A percentile compares a stretch with the other conserved stretches of the same genome.
phyloP scores from a whole-genome alignment of 2,797 vertebrate species.

The Todus mexicanus region DNA sequence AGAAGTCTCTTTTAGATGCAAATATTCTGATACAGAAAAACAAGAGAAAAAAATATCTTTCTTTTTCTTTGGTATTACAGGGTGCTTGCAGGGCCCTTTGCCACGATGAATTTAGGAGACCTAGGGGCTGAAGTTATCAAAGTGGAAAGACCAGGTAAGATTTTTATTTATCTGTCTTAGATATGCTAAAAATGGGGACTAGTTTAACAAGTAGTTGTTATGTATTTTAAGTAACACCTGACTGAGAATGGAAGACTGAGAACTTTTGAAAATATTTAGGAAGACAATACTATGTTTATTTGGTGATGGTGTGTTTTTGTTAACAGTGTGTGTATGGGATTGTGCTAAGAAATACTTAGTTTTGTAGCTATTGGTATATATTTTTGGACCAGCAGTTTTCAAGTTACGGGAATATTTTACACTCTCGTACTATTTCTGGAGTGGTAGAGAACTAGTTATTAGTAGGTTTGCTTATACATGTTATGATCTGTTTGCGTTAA shows the following conservation, averaged over 20 bases:
- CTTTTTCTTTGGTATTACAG: slow-evolving; percentile 71
- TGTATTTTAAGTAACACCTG: neutral
- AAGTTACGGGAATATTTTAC: neutral
- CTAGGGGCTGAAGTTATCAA: slow-evolving; percentile 95
- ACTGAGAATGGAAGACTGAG: neutral
- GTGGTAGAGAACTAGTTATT: neutral
- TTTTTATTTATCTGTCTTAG: neutral
- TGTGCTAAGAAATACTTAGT: neutral
- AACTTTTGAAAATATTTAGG: neutral
- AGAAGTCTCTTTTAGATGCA: neutral
- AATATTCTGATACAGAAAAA: neutral
- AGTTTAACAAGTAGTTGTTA: neutral
- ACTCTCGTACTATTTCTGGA: neutral
- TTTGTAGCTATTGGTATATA: neutral
- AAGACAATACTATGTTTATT: neutral
- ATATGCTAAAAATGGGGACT: neutral
- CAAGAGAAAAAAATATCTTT: neutral
- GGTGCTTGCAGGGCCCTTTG: slow-evolving; percentile 92
- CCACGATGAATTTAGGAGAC: slow-evolving; percentile 95
- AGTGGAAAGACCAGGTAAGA: slow-evolving; percentile 90
- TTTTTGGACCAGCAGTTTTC: neutral
- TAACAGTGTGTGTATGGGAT: neutral
- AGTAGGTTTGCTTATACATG: neutral
- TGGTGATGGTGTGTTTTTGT: neutral
- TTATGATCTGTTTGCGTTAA: neutral